A percentile compares a stretch with the other conserved stretches of the same genome.
Conservation (phyloP, 2,113 vertebrate species). For the Blennius ocellaris region DNA sequence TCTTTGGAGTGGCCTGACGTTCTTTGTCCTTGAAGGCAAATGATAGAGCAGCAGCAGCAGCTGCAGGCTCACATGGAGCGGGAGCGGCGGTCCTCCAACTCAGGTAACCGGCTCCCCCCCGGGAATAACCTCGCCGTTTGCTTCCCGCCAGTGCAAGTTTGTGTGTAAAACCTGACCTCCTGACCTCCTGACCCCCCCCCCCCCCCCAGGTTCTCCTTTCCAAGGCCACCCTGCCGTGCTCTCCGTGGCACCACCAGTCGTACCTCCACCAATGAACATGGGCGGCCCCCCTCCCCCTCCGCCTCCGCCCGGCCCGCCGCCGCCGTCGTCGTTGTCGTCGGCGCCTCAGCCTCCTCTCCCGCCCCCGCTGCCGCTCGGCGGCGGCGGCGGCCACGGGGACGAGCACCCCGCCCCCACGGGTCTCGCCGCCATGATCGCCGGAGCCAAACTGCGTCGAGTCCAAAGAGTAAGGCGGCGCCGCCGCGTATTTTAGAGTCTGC, state of each 20-base stretch:
- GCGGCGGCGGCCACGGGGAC: conserved; percentile 77
- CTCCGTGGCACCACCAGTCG: conserved; percentile 80
- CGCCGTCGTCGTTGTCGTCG: conserved; percentile 85
- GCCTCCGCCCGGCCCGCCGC: conserved; percentile 89
- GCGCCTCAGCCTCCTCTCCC: conserved; percentile 87
- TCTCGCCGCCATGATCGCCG: conserved; percentile 94
- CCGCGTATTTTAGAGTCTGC: conserved; percentile 2
- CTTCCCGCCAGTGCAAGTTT: too few species aligned
- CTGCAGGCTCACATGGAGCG: conserved; percentile 92
- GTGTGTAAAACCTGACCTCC: neutral
- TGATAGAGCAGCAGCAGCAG: conserved; percentile 90
- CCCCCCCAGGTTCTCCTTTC: conserved; percentile 87
- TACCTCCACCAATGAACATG: conserved; percentile 79
- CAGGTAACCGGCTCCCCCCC: conserved; percentile 82
- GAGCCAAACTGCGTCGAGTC: conserved; percentile 96
- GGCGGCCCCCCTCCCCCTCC: conserved; percentile 91
- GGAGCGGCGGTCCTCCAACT: conserved; percentile 94
- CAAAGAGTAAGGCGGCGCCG: conserved; percentile 87
- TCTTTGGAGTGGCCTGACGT: neutral
- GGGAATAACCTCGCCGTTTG: neutral
- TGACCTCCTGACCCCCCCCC: too few species aligned
- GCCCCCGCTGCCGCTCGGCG: conserved; percentile 86
- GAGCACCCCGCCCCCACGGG: conserved; percentile 86
- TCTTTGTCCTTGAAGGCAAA: conserved; percentile 85
- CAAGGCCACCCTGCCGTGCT: conserved; percentile 89